Evolutionary conservation across 2,797 vertebrate species (phyloP).

Genomic region (Scolopax bukidnonensis): DNA sequence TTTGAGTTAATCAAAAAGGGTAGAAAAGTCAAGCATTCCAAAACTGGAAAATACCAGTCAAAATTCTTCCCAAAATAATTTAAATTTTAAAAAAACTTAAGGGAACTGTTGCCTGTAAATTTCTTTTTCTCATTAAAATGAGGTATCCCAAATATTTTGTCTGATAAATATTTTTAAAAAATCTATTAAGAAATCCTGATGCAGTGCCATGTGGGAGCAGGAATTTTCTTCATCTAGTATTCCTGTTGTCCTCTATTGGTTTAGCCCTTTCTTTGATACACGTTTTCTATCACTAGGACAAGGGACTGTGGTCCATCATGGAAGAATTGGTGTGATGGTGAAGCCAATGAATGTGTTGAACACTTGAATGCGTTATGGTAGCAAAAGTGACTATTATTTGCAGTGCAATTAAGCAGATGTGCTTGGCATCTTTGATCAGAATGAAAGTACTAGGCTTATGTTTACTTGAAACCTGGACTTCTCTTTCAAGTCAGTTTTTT

Average conservation of each 20-base stretch:
- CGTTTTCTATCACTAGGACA: not conserved
- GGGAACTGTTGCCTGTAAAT: not conserved
- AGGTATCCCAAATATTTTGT: not conserved
- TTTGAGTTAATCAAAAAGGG: not conserved
- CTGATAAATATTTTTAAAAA: not conserved
- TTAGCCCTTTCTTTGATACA: not conserved
- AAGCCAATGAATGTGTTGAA: not conserved
- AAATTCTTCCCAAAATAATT: not conserved
- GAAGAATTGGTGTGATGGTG: not conserved
- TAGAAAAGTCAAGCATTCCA: not conserved
- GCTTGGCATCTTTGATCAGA: not conserved
- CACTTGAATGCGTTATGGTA: not conserved
- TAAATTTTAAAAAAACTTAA: not conserved
- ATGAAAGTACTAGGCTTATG: not conserved
- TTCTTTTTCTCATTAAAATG: not conserved
- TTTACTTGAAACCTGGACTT: not conserved
- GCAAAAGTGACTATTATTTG: not conserved
- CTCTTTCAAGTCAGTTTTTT: not conserved
- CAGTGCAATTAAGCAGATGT: not conserved
- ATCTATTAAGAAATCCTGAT: not conserved
- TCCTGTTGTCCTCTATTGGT: rapidly evolving
- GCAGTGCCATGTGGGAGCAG: not conserved
- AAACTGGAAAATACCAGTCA: not conserved
- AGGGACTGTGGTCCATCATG: not conserved
- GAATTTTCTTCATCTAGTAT: not conserved